These are phyloP conservation scores for Amia ocellicauda DNA, from an alignment of 2,113 vertebrate species.

Conservation along the genomic window DNA sequence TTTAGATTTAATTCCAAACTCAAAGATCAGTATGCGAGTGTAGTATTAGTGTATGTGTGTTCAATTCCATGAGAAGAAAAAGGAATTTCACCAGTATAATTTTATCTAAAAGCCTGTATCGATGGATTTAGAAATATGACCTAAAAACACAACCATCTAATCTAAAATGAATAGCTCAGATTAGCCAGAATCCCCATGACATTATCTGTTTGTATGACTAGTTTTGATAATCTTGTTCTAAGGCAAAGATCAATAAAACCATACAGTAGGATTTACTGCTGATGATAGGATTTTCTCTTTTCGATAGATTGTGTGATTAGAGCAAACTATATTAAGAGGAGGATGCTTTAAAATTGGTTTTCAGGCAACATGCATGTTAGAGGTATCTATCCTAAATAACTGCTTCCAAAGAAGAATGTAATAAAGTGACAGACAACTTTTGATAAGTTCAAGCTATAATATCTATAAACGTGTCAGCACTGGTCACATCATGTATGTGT, in stretches of 20 bases:
- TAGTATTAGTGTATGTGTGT: too few species aligned
- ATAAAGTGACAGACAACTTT: too few species aligned
- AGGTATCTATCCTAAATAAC: too few species aligned
- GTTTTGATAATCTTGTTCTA: conserved; percentile 30
- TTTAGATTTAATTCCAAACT: too few species aligned
- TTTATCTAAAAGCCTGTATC: conserved; percentile 4
- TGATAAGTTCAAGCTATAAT: too few species aligned
- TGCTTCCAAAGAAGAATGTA: too few species aligned
- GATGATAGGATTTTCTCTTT: conserved; percentile 33
- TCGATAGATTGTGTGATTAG: conserved; percentile 32
- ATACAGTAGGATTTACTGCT: conserved; percentile 38
- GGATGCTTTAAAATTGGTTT: conserved; percentile 31
- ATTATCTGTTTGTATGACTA: conserved; percentile 27
- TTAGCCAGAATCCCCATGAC: conserved; percentile 27
- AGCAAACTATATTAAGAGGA: conserved; percentile 30
- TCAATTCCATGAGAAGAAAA: too few species aligned
- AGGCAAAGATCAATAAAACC: conserved; percentile 39
- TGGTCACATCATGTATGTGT: too few species aligned
- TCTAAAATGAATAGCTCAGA: conserved; percentile 27
- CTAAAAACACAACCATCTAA: conserved; percentile 17
- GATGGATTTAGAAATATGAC: conserved; percentile 14
- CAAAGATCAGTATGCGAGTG: too few species aligned
- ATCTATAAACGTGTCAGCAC: too few species aligned
- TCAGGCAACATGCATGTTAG: conserved; percentile 19
- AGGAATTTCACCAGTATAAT: too few species aligned